phyloP scores from a whole-genome alignment of 2,888 invertebrate genomes.

The Mesorhabditis sp. region DNA sequence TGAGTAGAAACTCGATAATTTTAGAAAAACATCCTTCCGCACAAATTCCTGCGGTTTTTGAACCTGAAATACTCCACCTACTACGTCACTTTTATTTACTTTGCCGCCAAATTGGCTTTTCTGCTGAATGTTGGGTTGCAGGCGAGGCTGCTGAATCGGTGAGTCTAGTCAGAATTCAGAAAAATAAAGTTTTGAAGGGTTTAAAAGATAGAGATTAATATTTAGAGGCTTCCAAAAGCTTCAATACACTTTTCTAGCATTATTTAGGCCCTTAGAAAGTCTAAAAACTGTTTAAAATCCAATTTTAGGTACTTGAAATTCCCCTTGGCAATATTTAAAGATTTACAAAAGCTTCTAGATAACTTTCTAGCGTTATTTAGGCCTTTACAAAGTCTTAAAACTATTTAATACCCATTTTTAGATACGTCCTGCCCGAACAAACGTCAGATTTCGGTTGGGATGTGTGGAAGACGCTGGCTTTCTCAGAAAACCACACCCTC shows the following conservation, averaged over 20 bases:
- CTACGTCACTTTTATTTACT: conserved; percentile 48
- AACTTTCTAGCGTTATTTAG: too few species aligned
- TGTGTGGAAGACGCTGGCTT: conserved; percentile 35
- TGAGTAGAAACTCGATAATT: background rate
- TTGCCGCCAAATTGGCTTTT: conserved; percentile 47
- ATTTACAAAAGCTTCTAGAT: too few species aligned
- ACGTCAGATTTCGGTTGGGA: conserved; percentile 40
- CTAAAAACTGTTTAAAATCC: too few species aligned
- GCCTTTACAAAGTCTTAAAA: background rate
- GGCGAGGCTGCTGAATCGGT: conserved; percentile 35
- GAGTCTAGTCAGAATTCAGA: background rate
- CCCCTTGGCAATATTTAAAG: too few species aligned
- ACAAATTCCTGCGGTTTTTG: conserved; percentile 42
- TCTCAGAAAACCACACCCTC: conserved; percentile 50
- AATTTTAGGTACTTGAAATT: too few species aligned
- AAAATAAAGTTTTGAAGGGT: background rate
- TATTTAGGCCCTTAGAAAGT: too few species aligned
- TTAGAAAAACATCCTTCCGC: conserved; percentile 34
- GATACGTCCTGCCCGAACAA: conserved; percentile 37
- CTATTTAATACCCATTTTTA: conserved; percentile 12
- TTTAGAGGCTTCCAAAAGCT: background rate
- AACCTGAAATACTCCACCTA: conserved; percentile 45
- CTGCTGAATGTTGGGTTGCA: conserved; percentile 40
- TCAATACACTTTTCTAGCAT: background rate
- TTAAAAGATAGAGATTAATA: background rate